phyloP scores from a whole-genome alignment of 1,140 invertebrate species.

The Kradibia gibbosae region DNA sequence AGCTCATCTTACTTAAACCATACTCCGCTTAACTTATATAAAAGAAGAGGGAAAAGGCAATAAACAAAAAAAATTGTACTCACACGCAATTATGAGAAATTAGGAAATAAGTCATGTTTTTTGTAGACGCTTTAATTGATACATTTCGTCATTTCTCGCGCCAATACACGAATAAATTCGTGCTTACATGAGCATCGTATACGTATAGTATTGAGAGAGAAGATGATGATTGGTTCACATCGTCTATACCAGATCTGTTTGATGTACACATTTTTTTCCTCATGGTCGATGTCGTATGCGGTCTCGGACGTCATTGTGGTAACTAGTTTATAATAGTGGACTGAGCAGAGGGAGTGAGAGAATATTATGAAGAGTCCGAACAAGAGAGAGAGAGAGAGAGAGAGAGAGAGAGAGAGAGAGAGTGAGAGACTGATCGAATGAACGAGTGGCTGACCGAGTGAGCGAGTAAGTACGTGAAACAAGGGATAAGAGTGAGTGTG shows the following conservation, averaged over 20 bases:
- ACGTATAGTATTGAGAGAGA: constrained; percentile 16
- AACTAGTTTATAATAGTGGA: not conserved
- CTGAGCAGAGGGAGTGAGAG: not conserved
- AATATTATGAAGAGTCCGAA: not conserved
- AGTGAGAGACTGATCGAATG: not conserved
- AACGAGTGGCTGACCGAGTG: no score
- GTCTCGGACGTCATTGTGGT: not conserved
- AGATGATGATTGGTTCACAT: constrained; percentile 26
- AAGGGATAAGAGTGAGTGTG: not conserved
- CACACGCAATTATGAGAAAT: constrained; percentile 25
- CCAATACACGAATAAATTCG: not conserved
- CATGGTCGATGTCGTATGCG: not conserved
- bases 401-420: not conserved
- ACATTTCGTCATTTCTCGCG: not conserved
- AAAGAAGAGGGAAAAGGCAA: not conserved
- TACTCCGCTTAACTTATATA: not conserved
- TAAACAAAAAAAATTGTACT: not conserved
- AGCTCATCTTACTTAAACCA: not conserved
- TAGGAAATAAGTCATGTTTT: not conserved
- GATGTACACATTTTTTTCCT: not conserved
- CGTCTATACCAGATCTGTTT: not conserved
- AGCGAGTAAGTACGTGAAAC: no score
- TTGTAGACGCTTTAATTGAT: not conserved
- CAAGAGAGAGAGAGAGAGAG: not conserved
- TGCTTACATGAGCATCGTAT: not conserved